phyloP scores from a whole-genome alignment of 2,113 vertebrate genomes.

The Prietella phreatophila region DNA sequence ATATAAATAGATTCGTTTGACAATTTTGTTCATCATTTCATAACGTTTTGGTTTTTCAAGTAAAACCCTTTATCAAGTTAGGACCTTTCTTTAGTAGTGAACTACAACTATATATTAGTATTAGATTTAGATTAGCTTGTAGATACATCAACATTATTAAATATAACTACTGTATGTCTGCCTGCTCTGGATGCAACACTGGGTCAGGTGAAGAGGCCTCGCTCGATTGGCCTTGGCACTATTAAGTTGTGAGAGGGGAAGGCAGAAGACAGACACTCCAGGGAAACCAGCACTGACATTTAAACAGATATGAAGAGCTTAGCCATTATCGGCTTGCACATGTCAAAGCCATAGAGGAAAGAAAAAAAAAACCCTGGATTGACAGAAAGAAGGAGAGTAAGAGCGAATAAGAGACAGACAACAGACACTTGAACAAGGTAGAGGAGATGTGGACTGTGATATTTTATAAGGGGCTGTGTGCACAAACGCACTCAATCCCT shows the following conservation, averaged over 20 bases:
- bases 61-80: not conserved
- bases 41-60: not conserved
- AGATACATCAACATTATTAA: not conserved
- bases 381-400: not conserved
- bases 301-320: conserved; percentile 55
- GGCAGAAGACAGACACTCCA: conserved; percentile 16
- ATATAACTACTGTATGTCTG: not conserved
- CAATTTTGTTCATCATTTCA: not conserved
- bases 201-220: conserved; percentile 14
- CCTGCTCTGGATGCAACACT: not conserved
- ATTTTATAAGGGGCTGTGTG: not conserved
- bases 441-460: not conserved
- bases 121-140: too few relatives aligned
- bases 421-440: not conserved
- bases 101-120: not conserved
- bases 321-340: conserved; percentile 45
- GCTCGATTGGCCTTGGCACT: conserved; percentile 19
- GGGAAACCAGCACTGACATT: conserved; percentile 51
- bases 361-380: not conserved
- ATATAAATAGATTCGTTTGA: not conserved
- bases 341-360: conserved; percentile 46
- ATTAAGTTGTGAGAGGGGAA: conserved; percentile 6
- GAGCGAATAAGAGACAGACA: not conserved
- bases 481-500: too few relatives aligned
- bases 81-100: not conserved